Evolutionary conservation across 2,888 invertebrate genomes (phyloP).

Genomic region (Pomacea canaliculata): DNA sequence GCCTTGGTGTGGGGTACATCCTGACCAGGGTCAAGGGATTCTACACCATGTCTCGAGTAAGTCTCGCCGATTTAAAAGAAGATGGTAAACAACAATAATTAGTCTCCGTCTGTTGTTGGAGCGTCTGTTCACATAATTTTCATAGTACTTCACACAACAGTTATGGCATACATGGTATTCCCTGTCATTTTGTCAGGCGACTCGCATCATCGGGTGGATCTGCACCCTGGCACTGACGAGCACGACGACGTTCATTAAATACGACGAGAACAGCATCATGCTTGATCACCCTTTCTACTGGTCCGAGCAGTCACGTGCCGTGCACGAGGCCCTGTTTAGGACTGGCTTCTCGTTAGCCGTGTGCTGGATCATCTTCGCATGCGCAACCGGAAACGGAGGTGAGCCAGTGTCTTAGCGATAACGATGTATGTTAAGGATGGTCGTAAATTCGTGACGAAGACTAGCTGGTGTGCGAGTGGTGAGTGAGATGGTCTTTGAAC

Average conservation of each 20-base stretch:
- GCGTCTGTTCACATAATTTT: too few relatives aligned
- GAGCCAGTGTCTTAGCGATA: too few relatives aligned
- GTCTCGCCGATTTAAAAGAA: not conserved
- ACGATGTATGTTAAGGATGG: not conserved
- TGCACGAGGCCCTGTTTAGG: conserved; percentile 17
- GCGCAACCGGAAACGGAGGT: conserved; percentile 22
- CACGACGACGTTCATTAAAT: conserved; percentile 10
- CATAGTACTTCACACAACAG: too few relatives aligned
- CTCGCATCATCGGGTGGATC: not conserved
- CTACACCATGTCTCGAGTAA: not conserved
- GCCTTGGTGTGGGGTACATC: conserved; percentile 9
- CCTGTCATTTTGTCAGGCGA: not conserved
- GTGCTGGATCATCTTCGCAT: conserved; percentile 5
- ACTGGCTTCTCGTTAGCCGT: conserved; percentile 1
- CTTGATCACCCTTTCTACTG: conserved; percentile 16
- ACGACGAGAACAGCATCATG: conserved; percentile 17
- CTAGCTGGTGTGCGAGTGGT: too few relatives aligned
- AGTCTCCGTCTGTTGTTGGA: too few relatives aligned
- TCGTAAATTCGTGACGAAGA: too few relatives aligned
- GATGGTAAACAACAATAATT: too few relatives aligned
- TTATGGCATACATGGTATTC: too few relatives aligned
- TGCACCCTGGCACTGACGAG: not conserved
- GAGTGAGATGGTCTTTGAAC: too few relatives aligned
- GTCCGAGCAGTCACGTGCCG: conserved; percentile 2
- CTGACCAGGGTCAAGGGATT: conserved; percentile 7